These are phyloP conservation scores for Lampris incognitus DNA, from an alignment of 2,113 vertebrate species.

Conservation along the genomic window DNA sequence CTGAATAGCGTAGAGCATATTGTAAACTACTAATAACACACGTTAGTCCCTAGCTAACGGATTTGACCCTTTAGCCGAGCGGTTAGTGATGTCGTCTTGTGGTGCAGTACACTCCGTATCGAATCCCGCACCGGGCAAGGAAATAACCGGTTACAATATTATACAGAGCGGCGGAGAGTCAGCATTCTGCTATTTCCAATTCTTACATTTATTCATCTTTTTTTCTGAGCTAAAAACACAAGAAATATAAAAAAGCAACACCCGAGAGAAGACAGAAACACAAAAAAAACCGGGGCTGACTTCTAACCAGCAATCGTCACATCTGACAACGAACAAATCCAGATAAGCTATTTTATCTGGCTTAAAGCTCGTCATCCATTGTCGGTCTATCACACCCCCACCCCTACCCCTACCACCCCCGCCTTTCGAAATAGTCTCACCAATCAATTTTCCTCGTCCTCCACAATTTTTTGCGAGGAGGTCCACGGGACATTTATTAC, in stretches of 20 bases:
- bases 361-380: neutral
- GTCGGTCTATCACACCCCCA: neutral
- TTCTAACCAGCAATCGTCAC: neutral
- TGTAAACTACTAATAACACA: too few relatives aligned
- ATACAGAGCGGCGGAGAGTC: conserved; percentile 24
- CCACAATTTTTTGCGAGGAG: neutral
- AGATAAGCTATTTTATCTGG: neutral
- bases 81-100: too few relatives aligned
- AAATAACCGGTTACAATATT: neutral
- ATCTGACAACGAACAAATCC: too few relatives aligned
- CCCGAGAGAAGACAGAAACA: neutral
- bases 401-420: too few relatives aligned
- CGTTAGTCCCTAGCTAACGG: too few relatives aligned
- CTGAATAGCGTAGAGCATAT: neutral
- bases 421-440: too few relatives aligned
- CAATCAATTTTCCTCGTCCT: neutral
- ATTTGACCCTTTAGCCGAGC: too few relatives aligned
- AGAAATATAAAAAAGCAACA: neutral
- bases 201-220: neutral
- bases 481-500: neutral
- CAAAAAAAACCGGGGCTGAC: neutral
- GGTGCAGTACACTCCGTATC: too few relatives aligned
- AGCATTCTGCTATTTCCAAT: conserved; percentile 20
- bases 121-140: too few relatives aligned
- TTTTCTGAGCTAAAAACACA: conserved; percentile 3